Evolutionary conservation across 2,888 invertebrate genomes (phyloP), one percentile per base, ranked within the genome.

Genomic region (Horisme vitalbata): DNA sequence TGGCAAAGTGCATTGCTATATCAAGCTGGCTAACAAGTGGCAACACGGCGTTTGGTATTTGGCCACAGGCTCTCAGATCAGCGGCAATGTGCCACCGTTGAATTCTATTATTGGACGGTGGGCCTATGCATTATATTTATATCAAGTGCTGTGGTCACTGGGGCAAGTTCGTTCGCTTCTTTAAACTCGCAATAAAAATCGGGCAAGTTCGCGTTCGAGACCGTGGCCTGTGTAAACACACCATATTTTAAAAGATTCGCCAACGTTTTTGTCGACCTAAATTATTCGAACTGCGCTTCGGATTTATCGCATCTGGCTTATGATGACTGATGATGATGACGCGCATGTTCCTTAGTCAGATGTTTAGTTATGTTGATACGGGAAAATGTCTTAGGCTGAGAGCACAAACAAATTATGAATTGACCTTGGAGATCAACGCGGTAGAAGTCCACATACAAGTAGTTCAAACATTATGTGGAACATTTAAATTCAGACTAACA

Each of bases 141-240:
- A 82, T 76, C 74, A 73, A 74, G 65, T 66, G 65, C 64, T 65
- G 73, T 83, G 79, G 86, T 84, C 84, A 86, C 72, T 86, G 73
- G 87, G 81, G 77, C 87, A 88, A 87, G 86, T 85, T 85, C 86
- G 83, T 71, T 75, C 66, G 78, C 75, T 78, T 79, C 77, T 82
- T 82, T 72, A 80, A 79, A 78, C 79, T 78, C 71, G 68, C 75
- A 73, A 75, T 78, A 85, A 86, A 86, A 87, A 80, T 85, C 80
- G 82, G 75, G 61, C 85, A 83, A 84, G 84, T 84, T 85, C 81
- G 81, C 74, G 76, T 65, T 65, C 72, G 65, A 80, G 83, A 82
- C 72, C 83, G 72, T 78, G 81, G 79, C 75, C 75, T 65, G 68
- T 60, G 70, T 63, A 63, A 61, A 65, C 68, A 71, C 61, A 61